Base-by-base conservation (phyloP, 1,140 invertebrate genomes). In the Tachypleus tridentatus region DNA sequence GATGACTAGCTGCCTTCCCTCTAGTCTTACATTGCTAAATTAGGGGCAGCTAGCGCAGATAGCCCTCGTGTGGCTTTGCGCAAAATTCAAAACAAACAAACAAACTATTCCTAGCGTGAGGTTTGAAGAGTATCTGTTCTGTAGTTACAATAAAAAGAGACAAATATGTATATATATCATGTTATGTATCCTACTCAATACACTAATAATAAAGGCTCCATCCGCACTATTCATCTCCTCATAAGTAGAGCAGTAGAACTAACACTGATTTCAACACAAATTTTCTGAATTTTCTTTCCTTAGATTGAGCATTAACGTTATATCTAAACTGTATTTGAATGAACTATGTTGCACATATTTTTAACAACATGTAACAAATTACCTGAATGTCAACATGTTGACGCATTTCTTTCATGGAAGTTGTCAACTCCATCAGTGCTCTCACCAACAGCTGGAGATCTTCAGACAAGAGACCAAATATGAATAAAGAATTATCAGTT, bases 351-450 rank as follows among this genome's bases (percentile, higher is more conserved):
- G 49, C 54, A 53, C 53, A 10, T 6, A 48, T 29, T 3, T 8
- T 5, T 54, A 54, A 51, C 48, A 8, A 50, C 51, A 5, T 48
- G 63, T 65, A 64, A 60, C 64, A 61, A 69, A 56, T 64, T 66
- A 70, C 70, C 56, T 72, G 72, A 66, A 59, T 59, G 29, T 64
- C 9, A 58, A 64, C 61, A 29, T 69, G 57, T 54, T 61, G 53
- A 57, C 64, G 57, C 64, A 70, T 63, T 64, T 67, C 64, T 63
- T 65, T 68, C 4, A 68, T 6, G 48, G 64, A 53, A 49, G 62
- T 64, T 10, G 64, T 70, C 47, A 67, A 49, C 54, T 70, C 63
- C 10, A 50, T 62, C 6, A 71, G 51, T 4, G 65, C 66, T 51
- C 54, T 52, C 4, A 69, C 6, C 2, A 71, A 29, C 29, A 29